Percentiles rank a stretch among this genome's conserved stretches.
These are phyloP conservation scores for Sparus aurata DNA, from an alignment of 2,797 vertebrate genomes.

Conservation along the genomic window DNA sequence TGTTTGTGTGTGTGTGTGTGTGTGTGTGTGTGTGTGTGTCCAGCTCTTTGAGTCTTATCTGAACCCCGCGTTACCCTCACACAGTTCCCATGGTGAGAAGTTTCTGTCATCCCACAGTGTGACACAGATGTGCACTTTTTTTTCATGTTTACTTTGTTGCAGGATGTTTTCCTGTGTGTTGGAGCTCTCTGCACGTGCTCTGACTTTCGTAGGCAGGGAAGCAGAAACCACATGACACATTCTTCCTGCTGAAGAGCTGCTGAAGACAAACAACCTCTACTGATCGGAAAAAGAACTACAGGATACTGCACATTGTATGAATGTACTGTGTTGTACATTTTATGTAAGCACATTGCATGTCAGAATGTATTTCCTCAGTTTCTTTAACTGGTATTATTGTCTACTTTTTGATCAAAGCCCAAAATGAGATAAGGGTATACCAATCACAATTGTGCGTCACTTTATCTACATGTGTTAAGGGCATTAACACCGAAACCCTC, in stretches of 20 bases:
- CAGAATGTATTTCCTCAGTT: no score
- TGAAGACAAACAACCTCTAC: constrained; percentile 56
- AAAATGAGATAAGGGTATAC: no score
- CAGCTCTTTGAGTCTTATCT: neutral
- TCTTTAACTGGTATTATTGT: no score
- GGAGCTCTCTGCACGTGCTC: constrained; percentile 41
- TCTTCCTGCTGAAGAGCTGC: constrained; percentile 11
- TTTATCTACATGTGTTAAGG: no score
- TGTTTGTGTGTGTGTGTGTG: constrained; percentile 21
- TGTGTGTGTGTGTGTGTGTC: constrained; percentile 9
- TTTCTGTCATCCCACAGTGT: constrained; percentile 53
- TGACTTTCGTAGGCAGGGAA: constrained; percentile 16
- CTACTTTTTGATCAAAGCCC: no score
- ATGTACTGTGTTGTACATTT: neutral
- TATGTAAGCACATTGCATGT: no score
- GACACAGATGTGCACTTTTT: constrained; percentile 24
- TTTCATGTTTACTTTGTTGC: constrained; percentile 10
- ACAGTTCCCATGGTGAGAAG: constrained; percentile 60
- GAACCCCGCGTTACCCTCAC: constrained; percentile 33
- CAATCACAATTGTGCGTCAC: no score
- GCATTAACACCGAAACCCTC: no score
- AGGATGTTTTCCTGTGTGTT: constrained; percentile 51
- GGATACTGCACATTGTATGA: neutral
- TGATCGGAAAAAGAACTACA: constrained; percentile 49
- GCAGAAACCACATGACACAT: constrained; percentile 41